Evolutionary conservation across 64 coral and sea anemone genomes (phyloP).

Genomic region (Orbicella faveolata): DNA sequence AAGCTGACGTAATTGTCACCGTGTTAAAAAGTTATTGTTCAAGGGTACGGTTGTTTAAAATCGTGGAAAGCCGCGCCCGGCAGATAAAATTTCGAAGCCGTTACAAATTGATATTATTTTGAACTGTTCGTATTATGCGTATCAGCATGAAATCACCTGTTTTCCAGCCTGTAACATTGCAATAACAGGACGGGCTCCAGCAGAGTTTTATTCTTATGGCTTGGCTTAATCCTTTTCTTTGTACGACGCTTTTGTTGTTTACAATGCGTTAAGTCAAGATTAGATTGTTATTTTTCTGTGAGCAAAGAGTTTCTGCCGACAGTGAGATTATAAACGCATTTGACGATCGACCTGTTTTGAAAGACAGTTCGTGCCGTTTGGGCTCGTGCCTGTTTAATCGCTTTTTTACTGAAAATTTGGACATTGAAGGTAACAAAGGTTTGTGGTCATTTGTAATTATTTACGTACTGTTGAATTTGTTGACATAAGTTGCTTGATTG

Average conservation of each 20-base stretch:
- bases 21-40: no score
- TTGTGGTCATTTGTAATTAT: not conserved
- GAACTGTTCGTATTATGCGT: not conserved
- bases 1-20: no score
- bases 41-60: not conserved
- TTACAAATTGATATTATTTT: slow-evolving; percentile 20
- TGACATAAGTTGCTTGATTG: not conserved
- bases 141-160: not conserved
- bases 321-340: not conserved
- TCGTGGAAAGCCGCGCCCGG: not conserved
- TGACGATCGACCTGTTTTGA: not conserved
- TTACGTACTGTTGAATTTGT: not conserved
- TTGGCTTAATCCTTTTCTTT: not conserved
- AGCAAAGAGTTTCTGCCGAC: not conserved
- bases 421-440: not conserved
- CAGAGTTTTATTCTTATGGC: not conserved
- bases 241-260: not conserved
- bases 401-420: not conserved
- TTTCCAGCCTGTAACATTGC: not conserved
- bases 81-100: not conserved
- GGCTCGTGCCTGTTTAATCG: not conserved
- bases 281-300: slow-evolving; percentile 2
- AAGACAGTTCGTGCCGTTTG: not conserved
- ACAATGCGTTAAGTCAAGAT: not conserved
- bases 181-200: not conserved